These are phyloP conservation scores for Pyrrhosoma nymphula DNA, from an alignment of 2,888 invertebrate species.

Conservation along the genomic window DNA sequence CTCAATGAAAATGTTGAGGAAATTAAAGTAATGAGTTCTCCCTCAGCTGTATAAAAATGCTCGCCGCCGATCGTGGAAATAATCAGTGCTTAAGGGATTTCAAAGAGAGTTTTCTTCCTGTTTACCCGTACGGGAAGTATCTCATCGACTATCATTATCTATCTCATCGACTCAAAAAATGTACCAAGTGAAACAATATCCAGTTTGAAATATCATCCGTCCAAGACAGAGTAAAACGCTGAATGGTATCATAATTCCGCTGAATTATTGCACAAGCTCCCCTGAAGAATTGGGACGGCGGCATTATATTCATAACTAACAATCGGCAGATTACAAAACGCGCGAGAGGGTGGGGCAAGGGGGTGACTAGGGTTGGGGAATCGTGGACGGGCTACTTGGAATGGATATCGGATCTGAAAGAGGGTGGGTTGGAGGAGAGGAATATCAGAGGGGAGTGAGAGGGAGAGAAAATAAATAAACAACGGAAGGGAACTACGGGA, in stretches of 20 bases:
- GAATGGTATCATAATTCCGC: neutral
- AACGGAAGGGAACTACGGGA: constrained; percentile 30
- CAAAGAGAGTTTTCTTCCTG: neutral
- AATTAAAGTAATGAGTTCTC: too few relatives aligned
- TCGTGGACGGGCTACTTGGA: neutral
- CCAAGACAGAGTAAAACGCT: neutral
- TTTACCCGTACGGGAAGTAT: too few relatives aligned
- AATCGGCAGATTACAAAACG: neutral
- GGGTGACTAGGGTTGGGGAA: neutral
- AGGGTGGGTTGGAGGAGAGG: neutral
- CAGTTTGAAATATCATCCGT: neutral
- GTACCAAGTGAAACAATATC: neutral
- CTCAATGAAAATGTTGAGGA: too few relatives aligned
- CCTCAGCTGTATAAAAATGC: too few relatives aligned
- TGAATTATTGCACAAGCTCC: neutral
- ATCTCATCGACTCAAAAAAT: neutral
- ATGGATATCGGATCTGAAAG: neutral
- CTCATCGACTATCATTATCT: too few relatives aligned
- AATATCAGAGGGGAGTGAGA: neutral
- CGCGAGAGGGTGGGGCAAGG: neutral
- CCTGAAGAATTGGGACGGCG: neutral
- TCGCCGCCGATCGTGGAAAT: too few relatives aligned
- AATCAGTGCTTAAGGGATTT: too few relatives aligned
- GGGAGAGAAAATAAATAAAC: constrained; percentile 29
- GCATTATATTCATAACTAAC: constrained; percentile 41